Evolutionary conservation across 2,888 invertebrate genomes (phyloP), one percentile per base, ranked within the genome.

Genomic region (Leptinotarsa haldemani): DNA sequence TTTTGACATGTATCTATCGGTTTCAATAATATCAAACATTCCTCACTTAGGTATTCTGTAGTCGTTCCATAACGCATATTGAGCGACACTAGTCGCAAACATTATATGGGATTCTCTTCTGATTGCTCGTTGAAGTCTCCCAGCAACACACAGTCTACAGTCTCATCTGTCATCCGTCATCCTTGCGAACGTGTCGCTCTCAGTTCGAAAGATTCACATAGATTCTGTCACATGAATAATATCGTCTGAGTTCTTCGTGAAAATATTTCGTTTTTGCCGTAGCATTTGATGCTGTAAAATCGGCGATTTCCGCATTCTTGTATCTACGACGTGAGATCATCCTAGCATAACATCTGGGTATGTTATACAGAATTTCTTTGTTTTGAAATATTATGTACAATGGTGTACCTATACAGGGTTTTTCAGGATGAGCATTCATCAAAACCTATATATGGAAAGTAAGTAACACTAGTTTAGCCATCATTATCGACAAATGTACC

Each of bases 221-320:
- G 30, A 61, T 61, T 61, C 61, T 40, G 61, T 61, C 16, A 40
- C 40, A 61, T 18, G 40, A 3, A 61, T n/a, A 16, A 25, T 58
- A 4, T 20, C 20, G 25, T 5, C 15, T 40, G 40, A 3, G 61
- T 61, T 18, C n/a, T 61, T 61, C 61, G 61, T 61, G 61, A 61
- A 61, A 61, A 61, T 61, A 61, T 61, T 61, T 61, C 12, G 61
- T 61, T 61, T 61, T 61, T 61, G 16, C n/a, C 61, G 40, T 9
- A 16, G 40, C 40, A 61, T 30, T 61, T 40, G 30, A 40, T 61
- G 61, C 16, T 40, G 61, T 40, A 30, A 18, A 61, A 61, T 61
- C 12, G 61, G n/a, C 1, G n/a, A 30, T 61, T 61, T 30, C 61
- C 61, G 61, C 61, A 61, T 61, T 61, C 30, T 61, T 7, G n/a